These are phyloP conservation scores for Danio rerio DNA, from an alignment of 2,113 vertebrate genomes.

Conservation along the genomic window DNA sequence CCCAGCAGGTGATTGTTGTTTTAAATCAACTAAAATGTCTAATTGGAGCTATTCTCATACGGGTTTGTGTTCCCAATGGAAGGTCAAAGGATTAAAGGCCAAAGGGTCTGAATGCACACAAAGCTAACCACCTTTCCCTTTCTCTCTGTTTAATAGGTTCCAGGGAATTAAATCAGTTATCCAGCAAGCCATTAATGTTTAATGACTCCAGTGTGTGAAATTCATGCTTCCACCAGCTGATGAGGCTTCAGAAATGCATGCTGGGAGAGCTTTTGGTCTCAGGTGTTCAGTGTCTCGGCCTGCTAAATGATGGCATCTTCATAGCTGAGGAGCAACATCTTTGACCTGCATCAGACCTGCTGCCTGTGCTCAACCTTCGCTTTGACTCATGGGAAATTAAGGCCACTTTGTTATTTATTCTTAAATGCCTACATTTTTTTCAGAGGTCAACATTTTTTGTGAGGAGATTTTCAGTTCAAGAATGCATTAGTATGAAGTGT, in stretches of 20 bases:
- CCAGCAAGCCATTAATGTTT: conserved; percentile 34
- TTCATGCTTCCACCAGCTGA: conserved; percentile 7
- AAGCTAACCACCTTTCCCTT: conserved; percentile 14
- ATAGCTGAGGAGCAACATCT: conserved; percentile 2
- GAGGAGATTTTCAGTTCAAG: no score
- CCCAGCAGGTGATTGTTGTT: not conserved
- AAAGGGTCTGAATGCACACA: conserved; percentile 8
- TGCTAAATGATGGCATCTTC: not conserved
- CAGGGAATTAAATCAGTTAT: conserved; percentile 39
- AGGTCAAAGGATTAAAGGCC: conserved; percentile 22
- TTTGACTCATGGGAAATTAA: conserved; percentile 27
- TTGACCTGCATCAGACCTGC: not conserved
- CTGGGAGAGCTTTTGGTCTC: conserved; percentile 12
- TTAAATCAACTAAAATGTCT: conserved; percentile 5
- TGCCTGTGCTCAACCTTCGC: not conserved
- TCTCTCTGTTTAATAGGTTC: conserved; percentile 18
- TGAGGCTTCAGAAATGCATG: conserved; percentile 22
- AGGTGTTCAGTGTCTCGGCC: conserved; percentile 7
- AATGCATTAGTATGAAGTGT: not conserved
- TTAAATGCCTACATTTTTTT: not conserved
- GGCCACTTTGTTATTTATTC: not conserved
- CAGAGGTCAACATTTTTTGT: no score
- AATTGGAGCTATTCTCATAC: conserved; percentile 35
- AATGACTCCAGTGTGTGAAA: conserved; percentile 34
- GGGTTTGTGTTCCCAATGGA: conserved; percentile 15